These are phyloP conservation scores for Zaprionus africanus DNA, from an alignment of 1,140 invertebrate genomes.

Conservation along the genomic window DNA sequence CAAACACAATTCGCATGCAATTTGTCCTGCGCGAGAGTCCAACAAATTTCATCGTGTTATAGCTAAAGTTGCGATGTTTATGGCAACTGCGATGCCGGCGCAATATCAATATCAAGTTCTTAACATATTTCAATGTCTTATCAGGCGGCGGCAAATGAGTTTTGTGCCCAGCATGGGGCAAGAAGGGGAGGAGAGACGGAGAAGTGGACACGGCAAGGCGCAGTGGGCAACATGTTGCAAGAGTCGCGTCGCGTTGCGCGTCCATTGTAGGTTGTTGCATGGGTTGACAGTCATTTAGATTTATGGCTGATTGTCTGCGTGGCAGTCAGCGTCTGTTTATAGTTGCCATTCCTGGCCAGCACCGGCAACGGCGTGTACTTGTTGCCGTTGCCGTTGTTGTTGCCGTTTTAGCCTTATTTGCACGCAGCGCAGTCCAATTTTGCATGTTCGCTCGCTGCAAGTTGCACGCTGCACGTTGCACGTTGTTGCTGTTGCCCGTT, in stretches of 20 bases:
- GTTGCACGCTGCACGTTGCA: constrained; percentile 39
- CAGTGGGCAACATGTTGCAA: constrained; percentile 75
- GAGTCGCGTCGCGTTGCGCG: constrained; percentile 19
- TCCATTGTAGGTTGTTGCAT: constrained; percentile 73
- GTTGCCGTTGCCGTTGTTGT: constrained; percentile 46
- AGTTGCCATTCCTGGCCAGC: constrained; percentile 29
- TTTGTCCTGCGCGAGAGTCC: constrained; percentile 29
- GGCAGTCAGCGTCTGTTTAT: constrained; percentile 71
- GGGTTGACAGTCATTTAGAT: constrained; percentile 83
- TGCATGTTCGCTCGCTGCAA: constrained; percentile 43
- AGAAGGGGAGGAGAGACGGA: not conserved
- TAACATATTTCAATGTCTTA: constrained; percentile 80
- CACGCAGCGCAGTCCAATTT: constrained; percentile 57
- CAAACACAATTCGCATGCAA: constrained; percentile 3
- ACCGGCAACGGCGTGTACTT: constrained; percentile 12
- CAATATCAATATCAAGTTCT: constrained; percentile 77
- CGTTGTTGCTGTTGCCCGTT: constrained; percentile 26
- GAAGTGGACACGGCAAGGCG: not conserved
- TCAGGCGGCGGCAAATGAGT: constrained; percentile 78
- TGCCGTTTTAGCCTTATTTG: constrained; percentile 52
- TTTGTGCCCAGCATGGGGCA: constrained; percentile 27
- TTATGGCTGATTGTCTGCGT: constrained; percentile 81
- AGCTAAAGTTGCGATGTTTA: constrained; percentile 72
- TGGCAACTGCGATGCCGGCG: constrained; percentile 65
- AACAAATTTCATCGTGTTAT: constrained; percentile 26